These are phyloP conservation scores for Corythornis madagascariensis DNA, from an alignment of 2,113 vertebrate genomes.

Conservation along the genomic window DNA sequence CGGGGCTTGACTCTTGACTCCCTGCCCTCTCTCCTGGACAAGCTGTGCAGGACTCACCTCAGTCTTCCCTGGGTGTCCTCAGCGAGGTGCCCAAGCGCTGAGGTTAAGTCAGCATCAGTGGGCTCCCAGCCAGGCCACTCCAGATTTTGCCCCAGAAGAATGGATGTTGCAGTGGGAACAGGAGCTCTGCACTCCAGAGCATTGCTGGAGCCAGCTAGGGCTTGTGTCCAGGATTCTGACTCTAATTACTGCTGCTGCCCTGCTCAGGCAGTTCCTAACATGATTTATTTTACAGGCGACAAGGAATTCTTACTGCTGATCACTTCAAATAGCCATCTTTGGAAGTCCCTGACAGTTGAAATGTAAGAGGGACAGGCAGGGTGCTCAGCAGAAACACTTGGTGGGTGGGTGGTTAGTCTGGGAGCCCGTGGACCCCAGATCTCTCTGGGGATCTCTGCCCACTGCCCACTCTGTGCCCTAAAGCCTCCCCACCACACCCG, in stretches of 20 bases:
- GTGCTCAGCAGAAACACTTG: background rate
- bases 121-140: background rate
- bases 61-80: background rate
- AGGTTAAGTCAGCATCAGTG: rapidly evolving
- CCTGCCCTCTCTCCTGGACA: background rate
- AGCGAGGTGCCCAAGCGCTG: background rate
- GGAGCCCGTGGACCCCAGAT: background rate
- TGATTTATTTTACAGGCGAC: slow-evolving; percentile 37
- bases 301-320: slow-evolving; percentile 55
- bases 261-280: slow-evolving; percentile 49
- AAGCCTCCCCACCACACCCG: rapidly evolving
- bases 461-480: too few species aligned
- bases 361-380: background rate
- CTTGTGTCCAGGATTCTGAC: background rate
- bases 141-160: background rate
- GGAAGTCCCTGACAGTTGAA: background rate
- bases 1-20: background rate
- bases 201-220: background rate
- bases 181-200: background rate
- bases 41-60: background rate
- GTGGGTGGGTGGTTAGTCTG: background rate
- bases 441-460: too few species aligned
- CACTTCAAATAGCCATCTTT: slow-evolving; percentile 41
- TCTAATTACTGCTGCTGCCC: slow-evolving; percentile 43
- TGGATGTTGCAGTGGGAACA: background rate